These are phyloP conservation scores for Hippocampus barbouri DNA, from an alignment of 2,113 vertebrate species.

Conservation along the genomic window DNA sequence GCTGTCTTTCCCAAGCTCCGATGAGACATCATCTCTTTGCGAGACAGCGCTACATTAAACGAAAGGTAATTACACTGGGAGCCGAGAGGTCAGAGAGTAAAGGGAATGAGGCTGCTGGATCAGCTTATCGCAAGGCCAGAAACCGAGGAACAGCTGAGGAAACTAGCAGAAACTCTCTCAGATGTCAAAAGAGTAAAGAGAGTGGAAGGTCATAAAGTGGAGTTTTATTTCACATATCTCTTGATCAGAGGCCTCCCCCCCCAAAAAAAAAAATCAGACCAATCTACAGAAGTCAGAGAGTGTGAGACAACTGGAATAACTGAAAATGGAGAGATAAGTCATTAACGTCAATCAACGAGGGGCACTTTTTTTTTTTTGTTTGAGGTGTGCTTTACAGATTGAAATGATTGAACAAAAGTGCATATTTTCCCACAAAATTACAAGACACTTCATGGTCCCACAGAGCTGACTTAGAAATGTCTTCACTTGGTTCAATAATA, in stretches of 20 bases:
- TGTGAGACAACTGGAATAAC: conserved; percentile 34
- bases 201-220: conserved; percentile 51
- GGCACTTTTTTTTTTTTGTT: conserved; percentile 21
- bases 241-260: conserved; percentile 31
- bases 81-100: conserved; percentile 56
- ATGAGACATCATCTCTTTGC: conserved; percentile 53
- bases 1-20: conserved; percentile 31
- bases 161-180: conserved; percentile 45
- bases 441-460: neutral
- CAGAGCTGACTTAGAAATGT: conserved; percentile 33
- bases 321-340: conserved; percentile 10
- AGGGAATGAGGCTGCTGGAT: conserved; percentile 39
- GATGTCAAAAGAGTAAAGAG: conserved; percentile 40
- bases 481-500: conserved; percentile 37
- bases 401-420: conserved; percentile 3
- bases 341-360: conserved; percentile 23
- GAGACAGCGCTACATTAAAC: conserved; percentile 62
- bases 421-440: neutral
- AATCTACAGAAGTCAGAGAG: conserved; percentile 14
- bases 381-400: neutral
- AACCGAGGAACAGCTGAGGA: conserved; percentile 59
- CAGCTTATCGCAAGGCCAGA: conserved; percentile 55
- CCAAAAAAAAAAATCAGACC: conserved; percentile 24
- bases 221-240: conserved; percentile 57
- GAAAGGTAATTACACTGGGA: conserved; percentile 63